Conservation (phyloP, 35 echinoderm and acorn worm species). For the Lytechinus variegatus region DNA sequence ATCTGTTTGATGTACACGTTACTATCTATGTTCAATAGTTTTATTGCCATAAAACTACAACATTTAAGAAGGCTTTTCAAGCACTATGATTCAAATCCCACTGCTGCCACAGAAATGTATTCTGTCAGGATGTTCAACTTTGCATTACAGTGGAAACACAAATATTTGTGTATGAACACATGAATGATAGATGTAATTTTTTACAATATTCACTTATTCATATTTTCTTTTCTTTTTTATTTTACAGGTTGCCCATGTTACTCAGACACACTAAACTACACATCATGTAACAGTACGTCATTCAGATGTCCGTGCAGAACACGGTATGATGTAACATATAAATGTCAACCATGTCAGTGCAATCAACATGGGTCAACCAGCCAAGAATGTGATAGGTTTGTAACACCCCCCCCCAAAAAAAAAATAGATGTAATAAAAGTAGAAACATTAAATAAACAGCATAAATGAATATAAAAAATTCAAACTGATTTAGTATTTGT, state of each 20-base stretch:
- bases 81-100: too few species aligned
- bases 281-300: slow-evolving; percentile 14
- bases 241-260: slow-evolving; percentile 8
- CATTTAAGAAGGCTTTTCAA: too few species aligned
- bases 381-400: neutral
- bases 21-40: too few species aligned
- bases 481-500: too few species aligned
- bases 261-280: slow-evolving; percentile 26
- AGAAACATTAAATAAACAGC: neutral
- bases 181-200: too few species aligned
- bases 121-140: too few species aligned
- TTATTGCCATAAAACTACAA: too few species aligned
- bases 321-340: neutral
- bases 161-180: too few species aligned
- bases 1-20: too few species aligned
- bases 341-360: neutral
- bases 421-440: neutral
- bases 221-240: slow-evolving; percentile 28
- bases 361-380: neutral
- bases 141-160: too few species aligned
- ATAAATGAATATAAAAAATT: too few species aligned
- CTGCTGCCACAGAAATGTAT: too few species aligned
- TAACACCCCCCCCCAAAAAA: neutral
- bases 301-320: neutral
- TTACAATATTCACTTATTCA: neutral